Conservation (phyloP, 2,888 invertebrate species). For the Isoperla grammatica region DNA sequence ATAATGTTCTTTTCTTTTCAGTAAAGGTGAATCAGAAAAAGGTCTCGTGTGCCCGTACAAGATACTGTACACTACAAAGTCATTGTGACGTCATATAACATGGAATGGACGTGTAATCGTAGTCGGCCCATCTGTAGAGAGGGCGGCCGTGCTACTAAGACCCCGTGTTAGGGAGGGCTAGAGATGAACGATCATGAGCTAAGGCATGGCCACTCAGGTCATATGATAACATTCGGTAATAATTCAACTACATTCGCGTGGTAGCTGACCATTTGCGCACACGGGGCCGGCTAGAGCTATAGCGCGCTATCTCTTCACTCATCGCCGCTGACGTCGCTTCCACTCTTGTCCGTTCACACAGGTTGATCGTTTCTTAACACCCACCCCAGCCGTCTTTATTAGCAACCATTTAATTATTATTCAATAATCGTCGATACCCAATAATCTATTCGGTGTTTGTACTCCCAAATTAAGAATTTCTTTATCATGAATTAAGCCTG, state of each 20-base stretch:
- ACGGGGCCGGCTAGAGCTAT: slow-evolving; percentile 4
- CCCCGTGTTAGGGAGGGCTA: not conserved
- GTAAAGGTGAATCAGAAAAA: too few relatives aligned
- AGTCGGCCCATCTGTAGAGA: too few relatives aligned
- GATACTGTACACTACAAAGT: too few relatives aligned
- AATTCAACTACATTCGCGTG: slow-evolving; percentile 11
- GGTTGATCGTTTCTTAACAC: slow-evolving; percentile 17
- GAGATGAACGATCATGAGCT: slow-evolving; percentile 7
- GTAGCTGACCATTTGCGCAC: slow-evolving; percentile 19
- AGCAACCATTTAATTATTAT: too few relatives aligned
- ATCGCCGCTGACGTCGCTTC: not conserved
- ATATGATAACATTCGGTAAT: slow-evolving; percentile 12
- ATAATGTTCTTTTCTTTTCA: too few relatives aligned
- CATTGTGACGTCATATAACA: too few relatives aligned
- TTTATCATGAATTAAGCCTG: too few relatives aligned
- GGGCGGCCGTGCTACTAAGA: not conserved
- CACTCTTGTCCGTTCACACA: slow-evolving; percentile 12
- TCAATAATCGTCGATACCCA: too few relatives aligned
- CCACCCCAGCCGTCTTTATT: not conserved
- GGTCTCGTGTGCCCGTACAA: too few relatives aligned
- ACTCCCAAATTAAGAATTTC: too few relatives aligned
- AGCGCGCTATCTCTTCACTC: slow-evolving; percentile 13
- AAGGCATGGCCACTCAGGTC: slow-evolving; percentile 5
- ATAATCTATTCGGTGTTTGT: too few relatives aligned
- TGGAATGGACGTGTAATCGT: too few relatives aligned